These are phyloP conservation scores for Macropodus opercularis DNA, from an alignment of 2,797 vertebrate genomes.

Conservation along the genomic window DNA sequence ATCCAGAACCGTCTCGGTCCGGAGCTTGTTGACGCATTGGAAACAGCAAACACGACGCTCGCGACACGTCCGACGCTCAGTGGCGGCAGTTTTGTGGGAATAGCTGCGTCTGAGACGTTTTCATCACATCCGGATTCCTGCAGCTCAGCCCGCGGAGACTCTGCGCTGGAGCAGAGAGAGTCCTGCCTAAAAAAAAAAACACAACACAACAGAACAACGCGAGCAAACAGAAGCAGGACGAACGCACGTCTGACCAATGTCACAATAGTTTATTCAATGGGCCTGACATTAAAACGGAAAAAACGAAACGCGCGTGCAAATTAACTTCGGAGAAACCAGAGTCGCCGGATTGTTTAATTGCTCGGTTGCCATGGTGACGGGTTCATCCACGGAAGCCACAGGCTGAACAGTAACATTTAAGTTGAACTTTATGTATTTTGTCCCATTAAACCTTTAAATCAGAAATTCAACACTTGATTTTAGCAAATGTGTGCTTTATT, in stretches of 20 bases:
- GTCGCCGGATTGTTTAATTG: neutral
- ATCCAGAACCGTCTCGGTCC: conserved; percentile 6
- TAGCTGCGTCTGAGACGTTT: conserved; percentile 74
- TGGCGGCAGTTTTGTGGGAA: conserved; percentile 53
- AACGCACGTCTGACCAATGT: too few species aligned
- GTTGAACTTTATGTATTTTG: too few species aligned
- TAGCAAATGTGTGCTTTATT: too few species aligned
- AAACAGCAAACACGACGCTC: conserved; percentile 12
- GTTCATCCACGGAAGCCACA: too few species aligned
- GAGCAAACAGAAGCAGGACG: neutral
- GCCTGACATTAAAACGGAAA: neutral
- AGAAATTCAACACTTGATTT: too few species aligned
- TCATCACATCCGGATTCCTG: conserved; percentile 92
- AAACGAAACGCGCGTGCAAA: accelerated
- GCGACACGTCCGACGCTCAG: conserved; percentile 43
- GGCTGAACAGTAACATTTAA: too few species aligned
- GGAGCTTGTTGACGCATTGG: conserved; percentile 8
- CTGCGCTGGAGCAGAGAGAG: conserved; percentile 29
- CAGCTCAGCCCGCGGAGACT: conserved; percentile 57
- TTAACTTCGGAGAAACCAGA: too few species aligned
- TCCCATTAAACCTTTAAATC: too few species aligned
- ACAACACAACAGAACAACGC: neutral
- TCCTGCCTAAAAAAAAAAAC: conserved; percentile 11
- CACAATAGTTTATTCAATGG: neutral
- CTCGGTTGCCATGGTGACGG: neutral